Evolutionary conservation across 2,797 vertebrate genomes (phyloP), one percentile per base, ranked within the genome.

Genomic region (Toxotes lorentzi): DNA sequence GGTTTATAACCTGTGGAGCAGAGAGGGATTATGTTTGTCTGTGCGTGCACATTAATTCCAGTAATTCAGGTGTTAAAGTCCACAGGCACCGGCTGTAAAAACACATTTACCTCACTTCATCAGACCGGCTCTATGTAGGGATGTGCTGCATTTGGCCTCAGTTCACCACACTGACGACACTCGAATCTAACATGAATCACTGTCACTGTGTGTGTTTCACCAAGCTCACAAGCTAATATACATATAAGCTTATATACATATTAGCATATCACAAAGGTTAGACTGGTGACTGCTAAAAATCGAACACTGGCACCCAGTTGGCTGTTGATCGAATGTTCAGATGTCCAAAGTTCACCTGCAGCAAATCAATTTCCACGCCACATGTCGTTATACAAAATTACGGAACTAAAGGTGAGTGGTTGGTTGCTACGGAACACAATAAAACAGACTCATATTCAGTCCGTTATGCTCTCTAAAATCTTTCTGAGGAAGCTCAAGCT

Each of bases 11-110:
- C 21, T 56, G n/a, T 11, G 17, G 35, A 19, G 19, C 45, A 43
- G 8, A 54, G 7, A 30, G 38, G 14, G 47, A 67, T 45, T 17
- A 51, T 73, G 4, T 61, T 43, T 61, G 32, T 73, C 12, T 53
- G 43, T 43, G 14, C 41, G 59, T 9, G 6, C 38, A 60, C 60
- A 23, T 11, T 30, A 14, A 48, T 45, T 60, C 0, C n/a, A 58
- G 43, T 45, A 14, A 58, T 40, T 58, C 2, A 65, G 21, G 58
- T 58, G 45, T 78, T 63, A 89, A 84, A 87, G 82, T 88, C 76
- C 58, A 41, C 30, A 7, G 4, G 1, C 17, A 14, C 41, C 19
- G 48, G 66, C 34, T 41, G 45, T 76, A 73, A 82, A 60, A 63
- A 17, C 7, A 21, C 32, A 27, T 5, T 12, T 24, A 38, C 0